These are phyloP conservation scores for Botia kubotai DNA, from an alignment of 2,797 vertebrate species.

Conservation along the genomic window DNA sequence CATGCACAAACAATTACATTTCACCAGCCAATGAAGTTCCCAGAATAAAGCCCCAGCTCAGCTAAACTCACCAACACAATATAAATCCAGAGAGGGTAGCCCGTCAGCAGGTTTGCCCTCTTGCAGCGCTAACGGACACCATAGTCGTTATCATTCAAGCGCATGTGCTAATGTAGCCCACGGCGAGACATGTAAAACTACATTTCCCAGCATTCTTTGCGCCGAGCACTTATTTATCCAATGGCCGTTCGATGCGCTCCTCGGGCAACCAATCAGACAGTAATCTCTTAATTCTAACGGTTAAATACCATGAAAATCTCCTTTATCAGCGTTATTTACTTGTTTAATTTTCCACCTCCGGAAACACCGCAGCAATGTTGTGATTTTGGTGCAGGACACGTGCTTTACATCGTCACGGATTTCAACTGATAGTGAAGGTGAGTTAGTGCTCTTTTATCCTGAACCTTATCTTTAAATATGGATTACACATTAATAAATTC, in stretches of 20 bases:
- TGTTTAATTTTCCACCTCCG: constrained; percentile 44
- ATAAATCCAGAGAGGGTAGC: constrained; percentile 73
- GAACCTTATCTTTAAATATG: neutral
- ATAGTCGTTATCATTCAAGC: constrained; percentile 66
- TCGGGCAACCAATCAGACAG: constrained; percentile 52
- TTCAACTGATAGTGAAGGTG: constrained; percentile 32
- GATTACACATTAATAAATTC: neutral
- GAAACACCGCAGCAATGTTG: constrained; percentile 39
- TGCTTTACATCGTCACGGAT: constrained; percentile 17
- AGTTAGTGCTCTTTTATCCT: neutral
- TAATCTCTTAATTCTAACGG: constrained; percentile 64
- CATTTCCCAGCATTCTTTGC: constrained; percentile 67
- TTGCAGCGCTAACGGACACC: constrained; percentile 66
- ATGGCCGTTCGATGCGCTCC: constrained; percentile 61
- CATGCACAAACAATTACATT: constrained; percentile 20
- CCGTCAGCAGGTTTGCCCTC: constrained; percentile 78
- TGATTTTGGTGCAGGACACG: constrained; percentile 39
- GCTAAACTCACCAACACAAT: constrained; percentile 79
- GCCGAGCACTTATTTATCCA: constrained; percentile 59
- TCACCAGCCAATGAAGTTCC: constrained; percentile 64
- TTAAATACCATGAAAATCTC: constrained; percentile 62
- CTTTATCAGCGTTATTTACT: constrained; percentile 42
- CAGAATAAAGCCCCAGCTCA: constrained; percentile 75
- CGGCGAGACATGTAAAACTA: constrained; percentile 62
- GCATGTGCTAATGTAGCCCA: constrained; percentile 53